Evolutionary conservation across 2,797 vertebrate species (phyloP).

Genomic region (Alca torda): DNA sequence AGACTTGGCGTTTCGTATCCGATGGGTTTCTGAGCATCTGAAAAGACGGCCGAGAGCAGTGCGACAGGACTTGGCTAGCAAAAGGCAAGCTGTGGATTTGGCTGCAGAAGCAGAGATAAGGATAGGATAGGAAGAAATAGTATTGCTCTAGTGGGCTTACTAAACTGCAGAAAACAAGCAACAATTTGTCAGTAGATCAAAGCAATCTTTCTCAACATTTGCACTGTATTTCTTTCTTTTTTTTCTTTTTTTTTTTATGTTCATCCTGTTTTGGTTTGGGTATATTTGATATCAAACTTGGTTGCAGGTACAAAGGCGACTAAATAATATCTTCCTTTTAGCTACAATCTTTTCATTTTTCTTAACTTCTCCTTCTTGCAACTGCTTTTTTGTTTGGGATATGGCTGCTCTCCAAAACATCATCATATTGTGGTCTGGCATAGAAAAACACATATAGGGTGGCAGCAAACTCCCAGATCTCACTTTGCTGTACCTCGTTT

Average conservation of each 20-base stretch:
- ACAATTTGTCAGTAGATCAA: background rate
- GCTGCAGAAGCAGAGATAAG: background rate
- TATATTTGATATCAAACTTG: background rate
- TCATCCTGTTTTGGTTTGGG: background rate
- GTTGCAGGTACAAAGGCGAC: background rate
- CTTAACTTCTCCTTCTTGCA: background rate
- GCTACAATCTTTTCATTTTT: background rate
- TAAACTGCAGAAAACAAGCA: background rate
- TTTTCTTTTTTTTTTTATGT: background rate
- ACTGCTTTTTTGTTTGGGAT: background rate
- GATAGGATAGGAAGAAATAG: background rate
- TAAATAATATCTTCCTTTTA: background rate
- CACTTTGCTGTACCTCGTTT: background rate
- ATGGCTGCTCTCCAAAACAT: background rate
- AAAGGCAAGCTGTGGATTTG: background rate
- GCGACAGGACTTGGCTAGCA: background rate
- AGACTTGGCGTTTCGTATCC: background rate
- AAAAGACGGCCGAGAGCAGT: background rate
- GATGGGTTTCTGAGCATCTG: background rate
- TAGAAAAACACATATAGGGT: background rate
- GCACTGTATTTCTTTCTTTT: background rate
- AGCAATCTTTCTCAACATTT: background rate
- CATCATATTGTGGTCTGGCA: background rate
- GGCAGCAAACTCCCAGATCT: background rate
- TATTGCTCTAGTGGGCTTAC: background rate